A percentile compares a stretch with the other conserved stretches of the same genome.
These are phyloP conservation scores for Andricus grossulariae DNA, from an alignment of 1,140 invertebrate species.

Conservation along the genomic window DNA sequence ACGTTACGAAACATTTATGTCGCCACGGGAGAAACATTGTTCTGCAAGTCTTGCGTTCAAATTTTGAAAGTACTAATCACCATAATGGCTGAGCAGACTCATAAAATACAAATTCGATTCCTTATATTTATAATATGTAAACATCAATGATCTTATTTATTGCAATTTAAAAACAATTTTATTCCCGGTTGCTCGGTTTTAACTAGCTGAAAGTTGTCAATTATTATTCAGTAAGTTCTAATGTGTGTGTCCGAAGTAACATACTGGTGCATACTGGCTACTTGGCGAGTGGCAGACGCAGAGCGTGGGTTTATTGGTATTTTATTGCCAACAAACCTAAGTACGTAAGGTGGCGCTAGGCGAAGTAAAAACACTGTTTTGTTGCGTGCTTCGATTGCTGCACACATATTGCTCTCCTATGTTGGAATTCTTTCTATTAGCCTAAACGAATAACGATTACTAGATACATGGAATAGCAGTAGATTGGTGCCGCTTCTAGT, in stretches of 20 bases:
- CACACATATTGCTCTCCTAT: constrained; percentile 18
- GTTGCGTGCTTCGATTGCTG: constrained; percentile 4
- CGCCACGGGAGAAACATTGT: too few relatives aligned
- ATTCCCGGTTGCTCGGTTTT: neutral
- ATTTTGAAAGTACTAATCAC: too few relatives aligned
- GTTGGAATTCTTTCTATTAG: constrained; percentile 21
- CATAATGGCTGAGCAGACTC: too few relatives aligned
- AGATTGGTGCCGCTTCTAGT: neutral
- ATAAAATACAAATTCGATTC: too few relatives aligned
- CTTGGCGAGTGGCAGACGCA: neutral
- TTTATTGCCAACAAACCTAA: constrained; percentile 21
- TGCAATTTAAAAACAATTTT: constrained; percentile 8
- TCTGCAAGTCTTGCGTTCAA: too few relatives aligned
- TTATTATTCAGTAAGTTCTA: constrained; percentile 26
- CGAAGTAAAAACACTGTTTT: constrained; percentile 14
- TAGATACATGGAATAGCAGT: neutral
- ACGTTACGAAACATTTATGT: too few relatives aligned
- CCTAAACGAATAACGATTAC: neutral
- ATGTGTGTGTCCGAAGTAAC: neutral
- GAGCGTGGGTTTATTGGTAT: constrained; percentile 29
- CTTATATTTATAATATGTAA: too few relatives aligned
- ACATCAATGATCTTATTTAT: neutral
- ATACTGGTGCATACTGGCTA: too few relatives aligned
- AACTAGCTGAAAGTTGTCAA: constrained; percentile 7
- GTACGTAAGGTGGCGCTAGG: constrained; percentile 19